A percentile compares a stretch with the other conserved stretches of the same genome.
phyloP scores from a whole-genome alignment of 2,113 vertebrate species.

The Mus pahari region DNA sequence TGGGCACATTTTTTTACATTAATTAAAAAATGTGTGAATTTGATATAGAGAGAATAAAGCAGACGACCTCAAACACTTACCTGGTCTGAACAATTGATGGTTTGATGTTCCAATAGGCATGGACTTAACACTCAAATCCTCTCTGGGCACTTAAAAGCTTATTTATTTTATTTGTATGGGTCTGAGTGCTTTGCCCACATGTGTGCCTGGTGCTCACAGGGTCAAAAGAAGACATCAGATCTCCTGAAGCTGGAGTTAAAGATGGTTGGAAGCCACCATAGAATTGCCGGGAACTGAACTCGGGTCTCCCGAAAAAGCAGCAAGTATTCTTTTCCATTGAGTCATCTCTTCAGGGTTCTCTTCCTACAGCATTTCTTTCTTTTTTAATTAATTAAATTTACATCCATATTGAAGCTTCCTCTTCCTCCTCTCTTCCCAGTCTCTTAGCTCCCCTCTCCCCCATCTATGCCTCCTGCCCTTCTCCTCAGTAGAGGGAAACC shows the following conservation, averaged over 20 bases:
- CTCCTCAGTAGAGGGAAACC: background rate
- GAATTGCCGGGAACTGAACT: too few relatives aligned
- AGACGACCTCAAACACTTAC: slow-evolving; percentile 63
- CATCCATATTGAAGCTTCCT: background rate
- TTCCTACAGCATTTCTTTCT: background rate
- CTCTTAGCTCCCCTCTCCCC: background rate
- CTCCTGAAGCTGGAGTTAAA: background rate
- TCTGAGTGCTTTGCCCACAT: background rate
- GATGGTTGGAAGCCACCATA: background rate
- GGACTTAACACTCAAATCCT: background rate
- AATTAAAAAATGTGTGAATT: slow-evolving; percentile 73
- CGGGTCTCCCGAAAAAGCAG: background rate
- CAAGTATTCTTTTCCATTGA: background rate
- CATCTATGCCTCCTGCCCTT: background rate
- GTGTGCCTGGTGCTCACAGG: background rate
- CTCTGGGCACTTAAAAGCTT: background rate
- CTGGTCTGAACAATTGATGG: slow-evolving; percentile 36
- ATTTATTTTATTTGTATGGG: background rate
- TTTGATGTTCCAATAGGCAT: slow-evolving; percentile 55
- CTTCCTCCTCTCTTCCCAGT: too few relatives aligned
- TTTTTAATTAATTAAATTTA: background rate
- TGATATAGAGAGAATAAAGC: slow-evolving; percentile 49
- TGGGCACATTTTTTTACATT: slow-evolving; percentile 62
- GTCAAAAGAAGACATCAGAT: background rate
- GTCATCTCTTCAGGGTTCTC: background rate